phyloP scores from a whole-genome alignment of 2,113 vertebrate genomes.

The Meleagris gallopavo region DNA sequence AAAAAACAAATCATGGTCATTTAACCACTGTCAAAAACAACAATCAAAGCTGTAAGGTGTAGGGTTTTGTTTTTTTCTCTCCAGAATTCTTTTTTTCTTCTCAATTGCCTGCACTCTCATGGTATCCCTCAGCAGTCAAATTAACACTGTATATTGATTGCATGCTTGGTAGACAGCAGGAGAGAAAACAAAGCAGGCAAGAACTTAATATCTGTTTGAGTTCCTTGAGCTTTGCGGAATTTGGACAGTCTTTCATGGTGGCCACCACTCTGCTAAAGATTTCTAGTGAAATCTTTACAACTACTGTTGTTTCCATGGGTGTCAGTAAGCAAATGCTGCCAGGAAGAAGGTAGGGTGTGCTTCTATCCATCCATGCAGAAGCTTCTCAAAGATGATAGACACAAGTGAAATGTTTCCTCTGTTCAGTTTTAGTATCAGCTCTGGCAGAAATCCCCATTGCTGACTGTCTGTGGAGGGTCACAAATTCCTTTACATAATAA shows the following conservation, averaged over 20 bases:
- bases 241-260: background rate
- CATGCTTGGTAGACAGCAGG: background rate
- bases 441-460: background rate
- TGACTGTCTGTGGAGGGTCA: background rate
- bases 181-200: conserved; percentile 9
- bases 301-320: background rate
- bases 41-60: background rate
- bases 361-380: background rate
- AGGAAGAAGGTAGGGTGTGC: background rate
- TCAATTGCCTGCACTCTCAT: background rate
- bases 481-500: background rate
- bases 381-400: background rate
- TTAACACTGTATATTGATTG: conserved; percentile 11
- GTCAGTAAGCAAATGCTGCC: background rate
- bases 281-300: background rate
- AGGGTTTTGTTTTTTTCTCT: background rate
- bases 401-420: background rate
- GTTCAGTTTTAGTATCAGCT: background rate
- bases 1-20: background rate
- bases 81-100: background rate
- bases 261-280: background rate
- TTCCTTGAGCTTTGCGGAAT: background rate
- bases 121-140: background rate
- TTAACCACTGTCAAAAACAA: background rate
- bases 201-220: background rate